phyloP scores from a whole-genome alignment of 2,888 invertebrate species.

The Andricus quercusramuli region DNA sequence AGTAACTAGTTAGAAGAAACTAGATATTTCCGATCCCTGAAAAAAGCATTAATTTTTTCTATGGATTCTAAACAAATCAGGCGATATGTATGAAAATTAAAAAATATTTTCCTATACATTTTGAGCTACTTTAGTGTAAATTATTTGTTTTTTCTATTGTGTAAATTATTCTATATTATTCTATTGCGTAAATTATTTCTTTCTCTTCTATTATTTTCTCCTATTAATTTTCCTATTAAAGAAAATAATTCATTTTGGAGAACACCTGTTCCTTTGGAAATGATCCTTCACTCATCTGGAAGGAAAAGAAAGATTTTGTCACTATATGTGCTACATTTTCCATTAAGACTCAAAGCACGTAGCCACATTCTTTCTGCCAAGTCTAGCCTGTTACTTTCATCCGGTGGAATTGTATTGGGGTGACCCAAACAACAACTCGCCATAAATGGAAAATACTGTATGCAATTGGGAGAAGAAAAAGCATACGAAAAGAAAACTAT shows the following conservation, averaged over 20 bases:
- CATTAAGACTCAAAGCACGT: slow-evolving; percentile 29
- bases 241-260: not conserved
- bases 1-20: too few species aligned
- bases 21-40: too few species aligned
- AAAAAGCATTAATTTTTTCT: too few species aligned
- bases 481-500: not conserved
- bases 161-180: too few species aligned
- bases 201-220: too few species aligned
- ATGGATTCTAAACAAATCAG: too few species aligned
- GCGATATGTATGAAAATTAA: too few species aligned
- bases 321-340: not conserved
- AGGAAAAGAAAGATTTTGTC: slow-evolving; percentile 12
- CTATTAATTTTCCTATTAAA: too few species aligned
- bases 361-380: slow-evolving; percentile 28
- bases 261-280: slow-evolving; percentile 14
- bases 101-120: too few species aligned
- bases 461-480: slow-evolving; percentile 28
- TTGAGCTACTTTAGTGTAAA: too few species aligned
- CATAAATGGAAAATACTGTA: slow-evolving; percentile 33
- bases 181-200: too few species aligned
- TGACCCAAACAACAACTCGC: slow-evolving; percentile 29
- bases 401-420: slow-evolving; percentile 32
- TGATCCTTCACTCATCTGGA: not conserved
- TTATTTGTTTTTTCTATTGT: too few species aligned
- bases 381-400: slow-evolving; percentile 32